A percentile compares a stretch with the other conserved stretches of the same genome.
phyloP scores from a whole-genome alignment of 2,113 vertebrate species.

The Ploceus nigricollis region DNA sequence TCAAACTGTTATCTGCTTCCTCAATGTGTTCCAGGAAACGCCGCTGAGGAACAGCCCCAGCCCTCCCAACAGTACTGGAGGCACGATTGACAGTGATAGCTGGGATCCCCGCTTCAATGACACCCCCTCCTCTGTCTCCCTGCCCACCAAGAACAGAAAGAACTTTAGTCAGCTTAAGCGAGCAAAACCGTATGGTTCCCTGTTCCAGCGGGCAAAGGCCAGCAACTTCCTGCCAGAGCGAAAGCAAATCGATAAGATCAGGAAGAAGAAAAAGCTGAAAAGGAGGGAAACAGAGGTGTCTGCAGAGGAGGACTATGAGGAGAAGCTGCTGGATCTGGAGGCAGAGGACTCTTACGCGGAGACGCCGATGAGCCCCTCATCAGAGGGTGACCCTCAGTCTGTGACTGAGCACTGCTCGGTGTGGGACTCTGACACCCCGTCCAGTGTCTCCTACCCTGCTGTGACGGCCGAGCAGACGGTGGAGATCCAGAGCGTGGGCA shows the following conservation, averaged over 20 bases:
- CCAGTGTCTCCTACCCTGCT: slow-evolving; percentile 54
- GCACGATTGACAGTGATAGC: slow-evolving; percentile 91
- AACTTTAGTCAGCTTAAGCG: slow-evolving; percentile 78
- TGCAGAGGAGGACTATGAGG: slow-evolving; percentile 59
- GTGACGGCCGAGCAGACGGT: slow-evolving; percentile 53
- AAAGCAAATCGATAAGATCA: slow-evolving; percentile 88
- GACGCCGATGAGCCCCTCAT: slow-evolving; percentile 42
- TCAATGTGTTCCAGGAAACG: slow-evolving; percentile 71
- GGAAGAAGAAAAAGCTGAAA: slow-evolving; percentile 88
- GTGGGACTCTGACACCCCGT: slow-evolving; percentile 75
- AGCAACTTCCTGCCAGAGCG: slow-evolving; percentile 73
- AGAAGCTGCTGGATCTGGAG: slow-evolving; percentile 82
- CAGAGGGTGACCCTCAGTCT: slow-evolving; percentile 63
- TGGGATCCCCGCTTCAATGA: slow-evolving; percentile 83
- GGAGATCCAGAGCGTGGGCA: slow-evolving; percentile 81
- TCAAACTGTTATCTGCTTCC: background rate
- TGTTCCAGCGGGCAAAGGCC: slow-evolving; percentile 76
- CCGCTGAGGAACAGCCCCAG: slow-evolving; percentile 89
- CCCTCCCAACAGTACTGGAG: slow-evolving; percentile 94
- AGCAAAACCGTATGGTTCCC: slow-evolving; percentile 22
- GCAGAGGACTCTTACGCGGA: slow-evolving; percentile 72
- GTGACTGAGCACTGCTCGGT: slow-evolving; percentile 54
- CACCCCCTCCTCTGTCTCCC: slow-evolving; percentile 51
- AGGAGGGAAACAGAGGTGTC: slow-evolving; percentile 69
- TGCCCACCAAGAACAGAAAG: slow-evolving; percentile 75